Conservation (phyloP, 2,888 invertebrate species). For the Amiota communis region DNA sequence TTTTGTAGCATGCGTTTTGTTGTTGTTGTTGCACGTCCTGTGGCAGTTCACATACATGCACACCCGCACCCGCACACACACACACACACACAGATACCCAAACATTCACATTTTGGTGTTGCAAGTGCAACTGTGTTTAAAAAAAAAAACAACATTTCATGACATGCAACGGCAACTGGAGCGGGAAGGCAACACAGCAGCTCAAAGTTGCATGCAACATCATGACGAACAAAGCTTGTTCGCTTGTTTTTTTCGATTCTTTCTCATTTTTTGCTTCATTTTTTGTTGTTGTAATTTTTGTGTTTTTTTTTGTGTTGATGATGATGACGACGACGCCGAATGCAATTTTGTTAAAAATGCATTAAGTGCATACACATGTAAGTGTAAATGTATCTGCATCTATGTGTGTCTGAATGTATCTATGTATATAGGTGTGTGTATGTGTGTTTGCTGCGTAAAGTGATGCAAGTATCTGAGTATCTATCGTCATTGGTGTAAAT, state of each 20-base stretch:
- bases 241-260: constrained; percentile 10
- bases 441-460: background rate
- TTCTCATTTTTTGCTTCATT: constrained; percentile 21
- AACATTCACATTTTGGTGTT: constrained; percentile 33
- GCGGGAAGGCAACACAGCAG: background rate
- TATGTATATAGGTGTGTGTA: background rate
- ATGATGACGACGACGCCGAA: constrained; percentile 50
- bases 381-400: constrained; percentile 33
- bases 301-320: constrained; percentile 33
- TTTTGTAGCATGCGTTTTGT: constrained; percentile 14
- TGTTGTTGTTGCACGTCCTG: background rate
- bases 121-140: too few species aligned
- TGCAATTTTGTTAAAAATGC: constrained; percentile 68
- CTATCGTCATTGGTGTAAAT: constrained; percentile 6
- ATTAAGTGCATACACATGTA: constrained; percentile 53
- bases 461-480: constrained; percentile 9
- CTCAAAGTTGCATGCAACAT: constrained; percentile 7
- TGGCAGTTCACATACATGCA: constrained; percentile 44
- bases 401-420: constrained; percentile 32
- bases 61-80: constrained; percentile 29
- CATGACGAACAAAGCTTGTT: too few species aligned
- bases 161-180: background rate
- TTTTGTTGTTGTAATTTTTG: constrained; percentile 17
- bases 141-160: background rate
- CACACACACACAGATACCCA: constrained; percentile 28